Evolutionary conservation across 1,140 invertebrate genomes (phyloP).

Genomic region (Ditylenchus dipsaci): DNA sequence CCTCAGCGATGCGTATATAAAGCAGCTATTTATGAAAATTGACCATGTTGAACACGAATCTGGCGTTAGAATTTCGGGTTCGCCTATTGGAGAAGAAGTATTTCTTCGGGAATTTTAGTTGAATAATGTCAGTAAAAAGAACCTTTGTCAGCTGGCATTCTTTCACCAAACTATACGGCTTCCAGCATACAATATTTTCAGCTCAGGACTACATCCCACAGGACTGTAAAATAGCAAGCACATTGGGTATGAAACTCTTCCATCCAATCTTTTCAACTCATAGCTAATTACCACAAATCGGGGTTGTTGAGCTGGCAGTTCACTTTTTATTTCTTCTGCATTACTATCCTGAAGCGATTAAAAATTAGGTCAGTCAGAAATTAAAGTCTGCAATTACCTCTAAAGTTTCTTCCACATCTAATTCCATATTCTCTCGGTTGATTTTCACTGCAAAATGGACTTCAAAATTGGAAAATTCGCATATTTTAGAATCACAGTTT

Average conservation of each 20-base stretch:
- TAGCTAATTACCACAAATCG: slow-evolving; percentile 83
- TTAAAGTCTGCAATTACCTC: slow-evolving; percentile 64
- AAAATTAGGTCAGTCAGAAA: slow-evolving; percentile 14
- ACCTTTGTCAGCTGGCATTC: slow-evolving; percentile 76
- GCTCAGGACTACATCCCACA: slow-evolving; percentile 68
- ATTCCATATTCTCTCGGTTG: slow-evolving; percentile 72
- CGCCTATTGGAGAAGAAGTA: too few species aligned
- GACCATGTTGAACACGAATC: too few species aligned
- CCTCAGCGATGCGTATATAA: too few species aligned
- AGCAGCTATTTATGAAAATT: too few species aligned
- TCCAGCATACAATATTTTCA: slow-evolving; percentile 89
- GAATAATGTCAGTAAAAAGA: too few species aligned
- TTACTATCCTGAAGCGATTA: slow-evolving; percentile 67
- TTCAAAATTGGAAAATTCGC: too few species aligned
- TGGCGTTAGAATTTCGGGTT: too few species aligned
- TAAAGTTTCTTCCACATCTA: slow-evolving; percentile 74
- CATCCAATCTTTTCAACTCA: slow-evolving; percentile 76
- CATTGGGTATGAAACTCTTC: slow-evolving; percentile 79
- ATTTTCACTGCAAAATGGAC: slow-evolving; percentile 77
- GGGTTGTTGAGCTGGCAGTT: slow-evolving; percentile 78
- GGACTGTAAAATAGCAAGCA: slow-evolving; percentile 88
- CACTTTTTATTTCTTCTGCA: slow-evolving; percentile 76
- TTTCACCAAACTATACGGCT: slow-evolving; percentile 75
- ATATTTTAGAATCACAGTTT: too few species aligned
- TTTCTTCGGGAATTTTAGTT: too few species aligned